A percentile compares a stretch with the other conserved stretches of the same genome.
Conservation (phyloP, 2,888 invertebrate species). For the Cremastobaeus sp. region DNA sequence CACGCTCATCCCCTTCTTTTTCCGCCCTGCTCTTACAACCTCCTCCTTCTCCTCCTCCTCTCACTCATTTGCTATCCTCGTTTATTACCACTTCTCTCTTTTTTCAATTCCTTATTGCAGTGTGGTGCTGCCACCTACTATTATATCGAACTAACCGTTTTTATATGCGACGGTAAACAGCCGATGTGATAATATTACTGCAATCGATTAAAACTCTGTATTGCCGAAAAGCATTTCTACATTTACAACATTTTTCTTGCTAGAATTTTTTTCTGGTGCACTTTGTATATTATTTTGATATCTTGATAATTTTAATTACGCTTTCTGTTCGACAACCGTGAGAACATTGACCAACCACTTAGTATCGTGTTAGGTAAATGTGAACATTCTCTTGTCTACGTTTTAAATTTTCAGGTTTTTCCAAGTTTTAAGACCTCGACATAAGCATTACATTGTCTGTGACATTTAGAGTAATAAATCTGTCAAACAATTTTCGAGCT, state of each 20-base stretch:
- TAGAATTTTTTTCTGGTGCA: neutral
- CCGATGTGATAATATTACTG: constrained; percentile 30
- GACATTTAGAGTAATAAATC: constrained; percentile 48
- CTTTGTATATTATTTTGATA: no score
- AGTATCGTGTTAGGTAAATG: constrained; percentile 10
- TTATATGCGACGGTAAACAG: constrained; percentile 62
- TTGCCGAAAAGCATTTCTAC: neutral
- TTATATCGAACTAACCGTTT: constrained; percentile 61
- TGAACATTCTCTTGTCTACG: constrained; percentile 15
- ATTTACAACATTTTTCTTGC: neutral
- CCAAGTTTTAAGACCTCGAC: constrained; percentile 37
- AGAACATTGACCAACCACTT: constrained; percentile 8
- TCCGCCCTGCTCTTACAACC: constrained; percentile 40
- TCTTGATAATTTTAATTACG: no score
- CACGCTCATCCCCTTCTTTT: constrained; percentile 52
- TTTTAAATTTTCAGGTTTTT: constrained; percentile 13
- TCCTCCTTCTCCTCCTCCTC: constrained; percentile 50
- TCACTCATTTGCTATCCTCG: constrained; percentile 24
- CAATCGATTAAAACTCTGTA: neutral
- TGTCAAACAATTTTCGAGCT: constrained; percentile 32
- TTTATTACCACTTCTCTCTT: constrained; percentile 26
- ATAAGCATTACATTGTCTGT: constrained; percentile 31
- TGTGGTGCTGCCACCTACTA: constrained; percentile 62
- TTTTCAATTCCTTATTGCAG: constrained; percentile 59
- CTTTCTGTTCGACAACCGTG: no score